Percentiles rank a stretch among this genome's conserved stretches.
phyloP scores from a whole-genome alignment of 2,113 vertebrate species.

The Mus pahari region DNA sequence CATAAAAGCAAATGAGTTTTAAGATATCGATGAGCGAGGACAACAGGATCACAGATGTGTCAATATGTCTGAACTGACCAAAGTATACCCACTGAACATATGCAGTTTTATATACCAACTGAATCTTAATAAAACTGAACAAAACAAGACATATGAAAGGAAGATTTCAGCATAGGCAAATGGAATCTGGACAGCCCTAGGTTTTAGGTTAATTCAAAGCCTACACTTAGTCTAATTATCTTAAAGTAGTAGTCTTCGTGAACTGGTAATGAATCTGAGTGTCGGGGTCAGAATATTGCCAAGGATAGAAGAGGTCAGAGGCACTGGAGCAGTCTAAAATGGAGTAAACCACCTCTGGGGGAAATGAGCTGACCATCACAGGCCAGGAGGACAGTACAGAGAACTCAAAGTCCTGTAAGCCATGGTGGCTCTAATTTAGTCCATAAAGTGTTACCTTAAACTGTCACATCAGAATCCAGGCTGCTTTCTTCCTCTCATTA shows the following conservation, averaged over 20 bases:
- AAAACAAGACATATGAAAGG: neutral
- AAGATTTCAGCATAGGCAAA: constrained; percentile 37
- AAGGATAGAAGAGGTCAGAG: neutral
- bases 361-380: neutral
- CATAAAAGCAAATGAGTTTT: neutral
- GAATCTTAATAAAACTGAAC: neutral
- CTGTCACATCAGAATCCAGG: neutral
- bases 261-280: constrained; percentile 6
- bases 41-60: neutral
- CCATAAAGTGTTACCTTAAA: neutral
- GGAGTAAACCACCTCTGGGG: neutral
- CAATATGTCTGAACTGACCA: neutral
- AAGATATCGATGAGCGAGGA: neutral
- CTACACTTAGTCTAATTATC: constrained; percentile 41
- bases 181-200: constrained; percentile 1
- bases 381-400: neutral
- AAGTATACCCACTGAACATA: neutral
- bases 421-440: neutral
- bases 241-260: constrained; percentile 2
- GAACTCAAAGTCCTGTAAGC: neutral
- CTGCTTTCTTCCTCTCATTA: neutral
- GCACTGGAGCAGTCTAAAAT: neutral
- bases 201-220: constrained; percentile 44
- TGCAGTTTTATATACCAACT: neutral
- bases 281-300: neutral